Evolutionary conservation across 2,113 vertebrate genomes (phyloP).

Genomic region (Tetraodon nigroviridis): DNA sequence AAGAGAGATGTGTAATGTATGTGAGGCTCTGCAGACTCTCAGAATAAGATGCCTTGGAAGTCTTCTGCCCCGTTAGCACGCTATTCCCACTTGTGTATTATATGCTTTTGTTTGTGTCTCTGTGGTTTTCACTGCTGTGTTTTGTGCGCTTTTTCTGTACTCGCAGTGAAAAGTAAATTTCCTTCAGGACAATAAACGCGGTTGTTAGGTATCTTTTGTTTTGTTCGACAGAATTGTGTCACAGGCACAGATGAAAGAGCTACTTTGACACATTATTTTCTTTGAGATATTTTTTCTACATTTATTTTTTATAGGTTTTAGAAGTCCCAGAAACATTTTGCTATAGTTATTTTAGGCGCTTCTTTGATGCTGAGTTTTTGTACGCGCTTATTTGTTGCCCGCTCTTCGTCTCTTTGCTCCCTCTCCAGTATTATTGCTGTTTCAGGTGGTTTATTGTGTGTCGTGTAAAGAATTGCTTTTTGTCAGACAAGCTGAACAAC

Average conservation of each 20-base stretch:
- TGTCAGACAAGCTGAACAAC: constrained; percentile 62
- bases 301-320: constrained; percentile 62
- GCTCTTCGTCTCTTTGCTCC: constrained; percentile 19
- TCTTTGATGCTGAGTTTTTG: constrained; percentile 11
- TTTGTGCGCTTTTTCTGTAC: constrained; percentile 32
- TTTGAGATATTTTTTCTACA: constrained; percentile 27
- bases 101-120: constrained; percentile 58
- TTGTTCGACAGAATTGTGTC: constrained; percentile 72
- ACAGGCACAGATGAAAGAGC: constrained; percentile 62
- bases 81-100: constrained; percentile 52
- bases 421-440: constrained; percentile 65
- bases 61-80: constrained; percentile 30
- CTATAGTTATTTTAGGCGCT: constrained; percentile 42
- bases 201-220: constrained; percentile 67
- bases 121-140: constrained; percentile 42
- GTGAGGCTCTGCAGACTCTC: constrained; percentile 44
- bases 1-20: constrained; percentile 37
- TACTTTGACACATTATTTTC: constrained; percentile 46
- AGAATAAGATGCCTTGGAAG: constrained; percentile 35
- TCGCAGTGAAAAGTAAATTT: constrained; percentile 54
- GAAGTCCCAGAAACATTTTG: constrained; percentile 29
- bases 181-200: constrained; percentile 67
- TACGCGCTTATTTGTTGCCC: constrained; percentile 13
- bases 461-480: constrained; percentile 47
- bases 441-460: constrained; percentile 71